Conservation (phyloP, 2,113 vertebrate genomes). For the Amphiprion percula region DNA sequence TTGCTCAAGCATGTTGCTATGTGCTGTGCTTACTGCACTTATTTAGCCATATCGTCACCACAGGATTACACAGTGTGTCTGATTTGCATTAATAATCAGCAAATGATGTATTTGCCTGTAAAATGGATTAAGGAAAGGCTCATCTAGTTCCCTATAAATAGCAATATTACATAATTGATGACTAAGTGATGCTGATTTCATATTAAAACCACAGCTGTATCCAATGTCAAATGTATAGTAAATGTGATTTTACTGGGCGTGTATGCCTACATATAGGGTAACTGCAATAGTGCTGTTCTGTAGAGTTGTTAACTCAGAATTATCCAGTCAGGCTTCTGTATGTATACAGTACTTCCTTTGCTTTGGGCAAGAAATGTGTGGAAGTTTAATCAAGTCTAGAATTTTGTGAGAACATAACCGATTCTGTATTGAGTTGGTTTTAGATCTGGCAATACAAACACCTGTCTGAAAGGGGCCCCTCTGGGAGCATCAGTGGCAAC, state of each 20-base stretch:
- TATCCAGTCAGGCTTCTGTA: background rate
- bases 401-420: background rate
- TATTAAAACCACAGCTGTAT: background rate
- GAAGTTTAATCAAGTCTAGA: no score
- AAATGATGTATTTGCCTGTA: constrained; percentile 2
- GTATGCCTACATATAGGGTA: background rate
- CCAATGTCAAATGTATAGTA: background rate
- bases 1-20: no score
- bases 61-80: background rate
- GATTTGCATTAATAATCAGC: constrained; percentile 8
- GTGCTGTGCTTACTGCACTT: background rate
- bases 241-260: background rate
- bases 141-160: background rate
- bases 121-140: constrained; percentile 9
- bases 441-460: background rate
- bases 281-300: background rate
- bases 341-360: background rate
- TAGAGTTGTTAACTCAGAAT: background rate
- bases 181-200: background rate
- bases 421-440: background rate
- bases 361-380: no score
- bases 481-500: background rate
- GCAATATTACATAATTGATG: background rate
- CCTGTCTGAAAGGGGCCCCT: background rate
- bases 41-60: background rate